Base-by-base conservation (phyloP, 2,113 vertebrate species). In the Cyanistes caeruleus region DNA sequence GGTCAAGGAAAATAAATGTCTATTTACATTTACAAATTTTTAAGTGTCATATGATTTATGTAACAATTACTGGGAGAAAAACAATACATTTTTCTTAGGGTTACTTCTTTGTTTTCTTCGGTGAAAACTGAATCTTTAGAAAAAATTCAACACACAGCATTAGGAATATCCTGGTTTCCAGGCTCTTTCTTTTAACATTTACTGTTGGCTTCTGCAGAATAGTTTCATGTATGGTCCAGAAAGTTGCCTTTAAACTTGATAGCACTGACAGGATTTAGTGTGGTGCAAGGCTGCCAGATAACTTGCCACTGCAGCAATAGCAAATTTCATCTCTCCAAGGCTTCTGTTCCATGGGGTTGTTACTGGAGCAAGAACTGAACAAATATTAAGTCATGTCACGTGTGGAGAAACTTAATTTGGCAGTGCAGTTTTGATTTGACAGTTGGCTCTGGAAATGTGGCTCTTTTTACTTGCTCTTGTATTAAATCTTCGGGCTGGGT, bases 401-500 rank as follows among this genome's bases (percentile, higher is more conserved):
- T 72, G 41, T n/a, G 31, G 4, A 13, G 31, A 60, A 64, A 55
- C 12, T 15, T 28, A 6, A 44, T 44, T 73, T 83, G 41, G 46
- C 46, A 33, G 4, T 15, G 30, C 6, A 5, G 2, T 53, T 63
- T 77, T 39, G 17, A 39, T 73, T 73, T 51, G 10, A 55, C 18
- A 49, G 11, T 15, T 69, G 20, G 4, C 41, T 59, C 33, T 76
- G 70, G 62, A 79, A 90, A 70, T 10, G 9, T 1, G 1, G 9
- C 4, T 4, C 37, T 37, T 51, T 68, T 23, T 6, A 9, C 7
- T 59, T 52, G 9, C 7, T 75, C 13, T 77, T 68, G 22, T n/a
- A 14, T 39, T 63, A 63, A 55, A 22, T 25, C 31, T 53, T 41
- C 6, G 5, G 21, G 6, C 12, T 0, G 0, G 5, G 5, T 46